Evolutionary conservation across 1,140 invertebrate species (phyloP).

Genomic region (Bombus terrestris): DNA sequence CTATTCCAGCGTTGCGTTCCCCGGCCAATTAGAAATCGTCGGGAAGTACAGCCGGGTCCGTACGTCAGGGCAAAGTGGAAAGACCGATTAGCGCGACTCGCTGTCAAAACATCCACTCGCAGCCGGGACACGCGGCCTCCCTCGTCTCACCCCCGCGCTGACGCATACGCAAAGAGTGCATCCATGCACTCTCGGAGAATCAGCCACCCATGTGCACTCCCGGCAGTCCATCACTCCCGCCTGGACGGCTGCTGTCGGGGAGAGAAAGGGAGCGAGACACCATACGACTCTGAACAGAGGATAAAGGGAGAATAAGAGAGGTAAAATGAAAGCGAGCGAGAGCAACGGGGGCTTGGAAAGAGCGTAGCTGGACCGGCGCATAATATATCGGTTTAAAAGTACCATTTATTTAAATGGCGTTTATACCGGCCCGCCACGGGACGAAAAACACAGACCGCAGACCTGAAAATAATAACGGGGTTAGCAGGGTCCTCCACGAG

Average conservation of each 20-base stretch:
- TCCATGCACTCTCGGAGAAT: conserved; percentile 68
- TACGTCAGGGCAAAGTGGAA: conserved; percentile 75
- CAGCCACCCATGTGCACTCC: conserved; percentile 76
- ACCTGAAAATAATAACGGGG: conserved; percentile 80
- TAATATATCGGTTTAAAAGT: conserved; percentile 82
- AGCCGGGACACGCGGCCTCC: conserved; percentile 46
- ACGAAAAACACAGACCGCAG: conserved; percentile 75
- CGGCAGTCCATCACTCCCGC: conserved; percentile 77
- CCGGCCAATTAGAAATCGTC: conserved; percentile 62
- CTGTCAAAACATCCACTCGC: conserved; percentile 79
- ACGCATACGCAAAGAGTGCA: conserved; percentile 65
- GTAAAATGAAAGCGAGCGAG: conserved; percentile 23
- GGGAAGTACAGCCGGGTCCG: conserved; percentile 51
- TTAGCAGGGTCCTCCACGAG: conserved; percentile 73
- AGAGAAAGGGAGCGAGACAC: conserved; percentile 24
- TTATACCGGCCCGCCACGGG: conserved; percentile 73
- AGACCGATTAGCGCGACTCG: conserved; percentile 80
- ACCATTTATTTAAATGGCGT: conserved; percentile 81
- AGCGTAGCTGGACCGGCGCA: conserved; percentile 61
- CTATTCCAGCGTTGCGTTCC: conserved; percentile 16
- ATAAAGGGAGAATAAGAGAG: conserved; percentile 55
- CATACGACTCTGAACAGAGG: neutral
- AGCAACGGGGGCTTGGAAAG: neutral
- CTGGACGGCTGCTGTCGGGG: conserved; percentile 55
- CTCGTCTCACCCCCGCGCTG: conserved; percentile 20